A percentile compares a stretch with the other conserved stretches of the same genome.
Evolutionary conservation across 1,140 invertebrate genomes (phyloP).

Genomic region (Apocrypta bakeri): DNA sequence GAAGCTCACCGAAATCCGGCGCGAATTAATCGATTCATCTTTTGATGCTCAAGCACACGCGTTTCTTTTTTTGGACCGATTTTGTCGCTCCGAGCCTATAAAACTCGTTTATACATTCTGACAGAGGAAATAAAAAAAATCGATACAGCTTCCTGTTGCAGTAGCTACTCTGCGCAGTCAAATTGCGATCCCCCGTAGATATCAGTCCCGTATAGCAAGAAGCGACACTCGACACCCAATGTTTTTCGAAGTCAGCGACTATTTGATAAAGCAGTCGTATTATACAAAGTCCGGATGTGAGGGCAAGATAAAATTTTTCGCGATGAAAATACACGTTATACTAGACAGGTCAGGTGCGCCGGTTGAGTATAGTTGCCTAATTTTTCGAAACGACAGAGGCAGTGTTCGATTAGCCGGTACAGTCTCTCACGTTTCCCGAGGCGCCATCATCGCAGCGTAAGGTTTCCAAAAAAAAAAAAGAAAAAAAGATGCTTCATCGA

Average conservation of each 20-base stretch:
- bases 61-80: not conserved
- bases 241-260: constrained; percentile 16
- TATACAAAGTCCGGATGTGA: not conserved
- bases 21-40: not conserved
- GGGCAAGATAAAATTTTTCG: not conserved
- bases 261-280: not conserved
- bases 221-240: constrained; percentile 20
- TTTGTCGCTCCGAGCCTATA: not conserved
- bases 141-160: constrained; percentile 12
- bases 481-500: not conserved
- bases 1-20: not conserved
- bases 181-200: not conserved
- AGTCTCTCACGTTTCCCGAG: not conserved
- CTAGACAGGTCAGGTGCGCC: no score
- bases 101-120: no score
- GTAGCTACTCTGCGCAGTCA: not conserved
- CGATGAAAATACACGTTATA: no score
- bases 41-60: no score
- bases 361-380: no score
- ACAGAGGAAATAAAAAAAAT: not conserved
- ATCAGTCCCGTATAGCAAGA: not conserved
- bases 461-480: not conserved
- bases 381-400: not conserved
- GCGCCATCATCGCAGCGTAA: not conserved
- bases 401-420: not conserved